A percentile compares a stretch with the other conserved stretches of the same genome.
Conservation (phyloP, 1,140 invertebrate species). For the Bombus superbus region DNA sequence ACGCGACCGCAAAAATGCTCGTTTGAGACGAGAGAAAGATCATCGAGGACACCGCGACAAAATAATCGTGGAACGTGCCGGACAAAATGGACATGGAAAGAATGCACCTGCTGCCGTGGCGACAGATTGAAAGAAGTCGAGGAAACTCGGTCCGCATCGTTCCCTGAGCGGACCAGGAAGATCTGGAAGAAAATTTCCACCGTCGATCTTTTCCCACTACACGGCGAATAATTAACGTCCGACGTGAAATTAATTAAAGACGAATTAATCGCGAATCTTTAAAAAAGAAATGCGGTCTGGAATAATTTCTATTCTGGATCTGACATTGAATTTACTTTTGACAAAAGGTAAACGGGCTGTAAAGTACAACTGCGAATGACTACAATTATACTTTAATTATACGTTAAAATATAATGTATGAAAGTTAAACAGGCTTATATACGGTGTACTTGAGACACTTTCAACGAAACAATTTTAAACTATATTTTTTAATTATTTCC, state of each 20-base stretch:
- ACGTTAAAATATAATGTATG: neutral
- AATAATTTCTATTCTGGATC: neutral
- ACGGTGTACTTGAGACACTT: neutral
- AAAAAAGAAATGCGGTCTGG: neutral
- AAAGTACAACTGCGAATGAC: too few relatives aligned
- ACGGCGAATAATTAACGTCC: conserved; percentile 6
- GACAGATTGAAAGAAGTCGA: conserved; percentile 21
- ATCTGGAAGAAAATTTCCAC: conserved; percentile 42
- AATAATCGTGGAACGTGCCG: conserved; percentile 51
- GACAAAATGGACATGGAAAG: conserved; percentile 14
- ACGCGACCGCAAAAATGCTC: neutral
- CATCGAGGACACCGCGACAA: neutral
- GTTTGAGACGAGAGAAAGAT: neutral
- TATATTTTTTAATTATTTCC: neutral
- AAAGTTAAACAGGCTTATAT: neutral
- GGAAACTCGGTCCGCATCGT: conserved; percentile 46
- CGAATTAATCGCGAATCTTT: conserved; percentile 21
- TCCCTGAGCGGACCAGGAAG: neutral
- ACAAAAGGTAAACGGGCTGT: neutral
- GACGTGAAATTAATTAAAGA: conserved; percentile 21
- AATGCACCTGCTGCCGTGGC: conserved; percentile 37
- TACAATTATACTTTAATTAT: too few relatives aligned
- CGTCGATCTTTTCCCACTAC: conserved; percentile 3
- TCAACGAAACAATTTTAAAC: neutral
- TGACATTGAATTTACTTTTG: neutral